phyloP scores from a whole-genome alignment of 35 echinoderm and acorn worm species.

The Acanthaster planci region DNA sequence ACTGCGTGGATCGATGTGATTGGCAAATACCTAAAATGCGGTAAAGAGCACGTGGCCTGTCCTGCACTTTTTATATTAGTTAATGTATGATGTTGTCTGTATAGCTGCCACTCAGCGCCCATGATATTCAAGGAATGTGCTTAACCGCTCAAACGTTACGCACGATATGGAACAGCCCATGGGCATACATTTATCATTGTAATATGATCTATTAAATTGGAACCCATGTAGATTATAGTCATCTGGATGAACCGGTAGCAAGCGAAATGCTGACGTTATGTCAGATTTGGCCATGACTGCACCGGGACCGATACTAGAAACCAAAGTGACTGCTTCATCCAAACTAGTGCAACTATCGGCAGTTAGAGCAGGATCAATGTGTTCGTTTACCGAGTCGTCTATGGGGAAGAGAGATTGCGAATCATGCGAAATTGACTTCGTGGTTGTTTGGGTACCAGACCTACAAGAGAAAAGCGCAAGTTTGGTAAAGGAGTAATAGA shows the following conservation, averaged over 20 bases:
- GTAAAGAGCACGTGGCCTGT: too few relatives aligned
- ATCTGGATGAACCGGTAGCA: too few relatives aligned
- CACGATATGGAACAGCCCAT: constrained; percentile 34
- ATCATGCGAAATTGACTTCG: constrained; percentile 36
- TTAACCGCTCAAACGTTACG: constrained; percentile 37
- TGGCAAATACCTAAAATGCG: too few relatives aligned
- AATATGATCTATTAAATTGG: constrained; percentile 12
- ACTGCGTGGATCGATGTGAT: too few relatives aligned
- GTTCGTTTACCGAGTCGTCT: constrained; percentile 30
- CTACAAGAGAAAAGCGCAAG: constrained; percentile 36
- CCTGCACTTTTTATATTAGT: too few relatives aligned
- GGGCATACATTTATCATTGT: constrained; percentile 31
- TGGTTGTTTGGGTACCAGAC: constrained; percentile 32
- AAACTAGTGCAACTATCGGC: constrained; percentile 22
- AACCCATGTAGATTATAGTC: constrained; percentile 43
- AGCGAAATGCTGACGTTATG: constrained; percentile 48
- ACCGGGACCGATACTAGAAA: not conserved
- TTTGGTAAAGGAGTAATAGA: not conserved
- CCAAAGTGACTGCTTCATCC: constrained; percentile 26
- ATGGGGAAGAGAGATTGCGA: constrained; percentile 28
- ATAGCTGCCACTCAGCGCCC: not conserved
- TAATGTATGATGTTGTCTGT: constrained; percentile 12
- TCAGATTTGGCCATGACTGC: constrained; percentile 52
- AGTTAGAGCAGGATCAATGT: constrained; percentile 21
- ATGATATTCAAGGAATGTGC: constrained; percentile 31